phyloP scores from a whole-genome alignment of 2,888 invertebrate species.

The Dendrolimus houi region DNA sequence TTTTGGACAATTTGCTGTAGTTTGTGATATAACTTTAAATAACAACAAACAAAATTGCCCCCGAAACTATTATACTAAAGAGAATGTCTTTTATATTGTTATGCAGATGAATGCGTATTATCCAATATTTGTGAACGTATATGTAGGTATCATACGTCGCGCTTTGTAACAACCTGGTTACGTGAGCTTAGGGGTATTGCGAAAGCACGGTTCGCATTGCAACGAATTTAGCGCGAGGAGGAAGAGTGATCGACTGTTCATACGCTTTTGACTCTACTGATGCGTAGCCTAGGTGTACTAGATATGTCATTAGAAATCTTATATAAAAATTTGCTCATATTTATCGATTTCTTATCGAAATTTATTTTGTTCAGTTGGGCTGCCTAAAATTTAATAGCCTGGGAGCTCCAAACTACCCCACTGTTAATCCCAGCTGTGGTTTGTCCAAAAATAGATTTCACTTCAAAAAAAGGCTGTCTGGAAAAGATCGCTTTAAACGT shows the following conservation, averaged over 20 bases:
- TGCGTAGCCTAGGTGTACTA: background rate
- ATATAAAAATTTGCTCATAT: too few species aligned
- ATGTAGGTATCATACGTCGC: constrained; percentile 12
- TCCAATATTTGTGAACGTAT: constrained; percentile 4
- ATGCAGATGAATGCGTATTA: background rate
- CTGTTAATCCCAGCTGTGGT: too few species aligned
- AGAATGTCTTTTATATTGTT: background rate
- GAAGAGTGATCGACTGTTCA: constrained; percentile 7
- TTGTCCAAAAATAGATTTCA: too few species aligned
- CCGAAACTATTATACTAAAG: background rate
- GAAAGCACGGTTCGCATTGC: constrained; percentile 53
- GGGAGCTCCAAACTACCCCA: too few species aligned
- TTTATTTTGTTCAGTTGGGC: too few species aligned
- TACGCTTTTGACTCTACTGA: background rate
- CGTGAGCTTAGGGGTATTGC: constrained; percentile 58
- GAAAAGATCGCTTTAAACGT: too few species aligned
- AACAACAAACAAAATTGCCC: too few species aligned
- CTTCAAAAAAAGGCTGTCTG: too few species aligned
- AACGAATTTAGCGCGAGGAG: constrained; percentile 52
- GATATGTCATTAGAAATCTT: background rate
- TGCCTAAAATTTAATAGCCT: too few species aligned
- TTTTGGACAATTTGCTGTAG: too few species aligned
- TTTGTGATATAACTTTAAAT: too few species aligned
- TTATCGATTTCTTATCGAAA: too few species aligned
- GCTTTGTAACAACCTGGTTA: constrained; percentile 49